phyloP scores from a whole-genome alignment of 2,113 vertebrate species.

The Pollimyrus isidori region DNA sequence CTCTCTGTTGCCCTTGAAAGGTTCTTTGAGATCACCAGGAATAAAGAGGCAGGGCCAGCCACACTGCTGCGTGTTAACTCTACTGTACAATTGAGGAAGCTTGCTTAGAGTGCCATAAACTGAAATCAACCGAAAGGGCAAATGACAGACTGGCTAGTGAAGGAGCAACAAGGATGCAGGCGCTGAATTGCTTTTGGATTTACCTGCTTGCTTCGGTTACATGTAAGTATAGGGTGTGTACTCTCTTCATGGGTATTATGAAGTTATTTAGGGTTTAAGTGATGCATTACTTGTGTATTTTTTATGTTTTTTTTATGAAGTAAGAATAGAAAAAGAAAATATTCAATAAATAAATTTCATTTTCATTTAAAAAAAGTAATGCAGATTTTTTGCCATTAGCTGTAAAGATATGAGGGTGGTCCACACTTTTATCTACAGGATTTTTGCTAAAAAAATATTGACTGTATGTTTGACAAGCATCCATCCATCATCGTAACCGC shows the following conservation, averaged over 20 bases:
- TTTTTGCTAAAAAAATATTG: not conserved
- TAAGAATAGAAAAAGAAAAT: not conserved
- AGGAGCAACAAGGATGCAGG: not conserved
- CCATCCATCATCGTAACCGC: not conserved
- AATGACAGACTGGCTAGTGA: not conserved
- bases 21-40: not conserved
- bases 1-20: not conserved
- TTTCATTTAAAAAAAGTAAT: not conserved
- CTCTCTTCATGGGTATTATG: not conserved
- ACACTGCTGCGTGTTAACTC: not conserved
- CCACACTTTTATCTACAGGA: not conserved
- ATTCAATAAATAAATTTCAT: not conserved
- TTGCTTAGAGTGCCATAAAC: not conserved
- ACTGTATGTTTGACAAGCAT: not conserved
- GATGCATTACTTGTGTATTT: not conserved
- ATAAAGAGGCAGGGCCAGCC: not conserved
- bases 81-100: not conserved
- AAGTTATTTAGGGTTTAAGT: not conserved
- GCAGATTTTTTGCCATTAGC: not conserved
- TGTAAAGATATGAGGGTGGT: not conserved
- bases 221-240: slow-evolving; percentile 10
- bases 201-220: not conserved
- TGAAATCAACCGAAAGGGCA: not conserved
- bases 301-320: not conserved
- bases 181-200: not conserved